Evolutionary conservation across 2,113 vertebrate species (phyloP).

Genomic region (Pitta sordida): DNA sequence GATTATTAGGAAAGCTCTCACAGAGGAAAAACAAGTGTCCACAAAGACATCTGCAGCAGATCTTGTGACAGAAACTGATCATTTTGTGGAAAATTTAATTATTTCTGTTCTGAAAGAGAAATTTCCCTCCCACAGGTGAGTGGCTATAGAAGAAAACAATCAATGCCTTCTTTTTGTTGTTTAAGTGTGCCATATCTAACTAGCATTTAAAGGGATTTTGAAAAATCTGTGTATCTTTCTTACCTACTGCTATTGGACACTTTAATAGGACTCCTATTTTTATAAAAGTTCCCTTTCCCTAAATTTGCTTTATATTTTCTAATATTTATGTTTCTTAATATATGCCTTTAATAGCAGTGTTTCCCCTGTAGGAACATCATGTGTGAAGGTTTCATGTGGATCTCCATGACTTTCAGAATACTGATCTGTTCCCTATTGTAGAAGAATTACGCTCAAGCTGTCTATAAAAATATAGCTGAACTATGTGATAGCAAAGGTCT

Average conservation of each 20-base stretch:
- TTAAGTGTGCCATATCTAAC: neutral
- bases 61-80: slow-evolving; percentile 87
- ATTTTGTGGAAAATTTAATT: slow-evolving; percentile 83
- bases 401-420: neutral
- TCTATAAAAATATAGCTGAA: neutral
- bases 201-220: neutral
- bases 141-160: neutral
- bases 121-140: slow-evolving; percentile 86
- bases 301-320: neutral
- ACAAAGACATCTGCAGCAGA: slow-evolving; percentile 86
- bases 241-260: neutral
- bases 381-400: neutral
- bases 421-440: neutral
- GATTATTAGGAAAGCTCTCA: slow-evolving; percentile 82
- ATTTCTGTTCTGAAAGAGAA: slow-evolving; percentile 81
- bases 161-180: neutral
- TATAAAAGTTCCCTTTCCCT: neutral
- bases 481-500: neutral
- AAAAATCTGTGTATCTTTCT: neutral
- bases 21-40: slow-evolving; percentile 82
- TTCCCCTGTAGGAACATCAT: neutral
- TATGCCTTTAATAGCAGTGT: neutral
- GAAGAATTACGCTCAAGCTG: neutral
- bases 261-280: neutral
- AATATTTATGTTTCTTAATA: neutral